Evolutionary conservation across 2,113 vertebrate species (phyloP), one percentile per base, ranked within the genome.

Genomic region (Eleginops maclovinus): DNA sequence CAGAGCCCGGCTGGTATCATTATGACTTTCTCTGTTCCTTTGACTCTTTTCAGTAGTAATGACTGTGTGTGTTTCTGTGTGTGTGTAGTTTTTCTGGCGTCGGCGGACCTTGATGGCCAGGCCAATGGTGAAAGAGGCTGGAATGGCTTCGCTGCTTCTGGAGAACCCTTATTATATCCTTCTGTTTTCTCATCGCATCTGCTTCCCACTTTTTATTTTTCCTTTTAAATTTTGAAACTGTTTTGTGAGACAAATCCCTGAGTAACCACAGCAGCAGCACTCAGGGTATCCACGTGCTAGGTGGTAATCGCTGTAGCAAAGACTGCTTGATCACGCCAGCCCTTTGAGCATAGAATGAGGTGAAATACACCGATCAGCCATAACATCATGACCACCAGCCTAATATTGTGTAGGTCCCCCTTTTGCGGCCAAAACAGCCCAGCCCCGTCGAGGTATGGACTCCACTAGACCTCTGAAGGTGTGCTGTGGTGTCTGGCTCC

Each of bases 81-180:
- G n/a, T 85, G 56, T 90, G 17, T 71, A 99, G 98, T 95, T 97
- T 88, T 99, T 97, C 89, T 99, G 98, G 98, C 96, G 98, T 28
- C 95, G 97, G 43, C 94, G 97, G 68, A 97, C 96, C 0, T 85
- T 99, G 36, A 99, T 99, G 97, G 98, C 98, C 10, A 94, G 97
- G 43, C 98, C 98, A 1, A 99, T 99, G 98, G 94, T 99, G 77
- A 98, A 96, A 92, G 98, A 99, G 88, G 96, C 98, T 24, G 94
- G 95, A 2, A 99, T 99, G 94, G 97, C 97, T 51, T 99, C 98
- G 2, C 86, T 99, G 1, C 93, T 99, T 61, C 93, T 99, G 84
- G 98, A 99, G 92, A 99, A 99, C 76, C 98, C 98, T 7, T 99
- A 99, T 89, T 99, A 98, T 99, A 99, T 99, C 98, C 98, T 98